Evolutionary conservation across 2,113 vertebrate genomes (phyloP).

Genomic region (Indicator indicator): DNA sequence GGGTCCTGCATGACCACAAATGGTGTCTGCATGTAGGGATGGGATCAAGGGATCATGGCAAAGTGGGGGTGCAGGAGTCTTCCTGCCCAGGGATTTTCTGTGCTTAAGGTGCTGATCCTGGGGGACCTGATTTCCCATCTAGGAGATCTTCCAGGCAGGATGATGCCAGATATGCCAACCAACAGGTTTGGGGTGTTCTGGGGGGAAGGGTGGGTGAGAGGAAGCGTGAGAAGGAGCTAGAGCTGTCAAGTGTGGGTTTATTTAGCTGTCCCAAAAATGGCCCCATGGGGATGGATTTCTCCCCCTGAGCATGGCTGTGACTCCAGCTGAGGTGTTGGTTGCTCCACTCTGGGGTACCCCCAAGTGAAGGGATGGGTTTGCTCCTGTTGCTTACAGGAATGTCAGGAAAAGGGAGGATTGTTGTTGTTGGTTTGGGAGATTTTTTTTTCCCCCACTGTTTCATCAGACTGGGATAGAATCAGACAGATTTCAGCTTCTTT

Average conservation of each 20-base stretch:
- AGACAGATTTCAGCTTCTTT: background rate
- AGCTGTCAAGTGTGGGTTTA: background rate
- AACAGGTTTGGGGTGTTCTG: background rate
- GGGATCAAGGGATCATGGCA: background rate
- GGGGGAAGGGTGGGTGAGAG: background rate
- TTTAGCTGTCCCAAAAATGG: background rate
- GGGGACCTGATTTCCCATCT: background rate
- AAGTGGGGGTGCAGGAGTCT: background rate
- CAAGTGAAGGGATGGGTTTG: background rate
- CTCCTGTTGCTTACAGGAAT: background rate
- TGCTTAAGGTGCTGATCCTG: background rate
- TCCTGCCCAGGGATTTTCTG: background rate
- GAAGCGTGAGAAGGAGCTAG: background rate
- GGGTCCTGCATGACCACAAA: background rate
- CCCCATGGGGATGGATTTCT: background rate
- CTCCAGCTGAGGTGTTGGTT: background rate
- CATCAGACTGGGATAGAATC: background rate
- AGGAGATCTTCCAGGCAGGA: background rate
- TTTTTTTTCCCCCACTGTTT: background rate
- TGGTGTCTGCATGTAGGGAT: accelerated
- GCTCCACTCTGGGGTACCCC: background rate
- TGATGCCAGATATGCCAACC: background rate
- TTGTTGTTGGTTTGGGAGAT: too few relatives aligned
- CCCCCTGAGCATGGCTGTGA: background rate
- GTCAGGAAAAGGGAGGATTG: background rate